Evolutionary conservation across 2,888 invertebrate species (phyloP).

Genomic region (Xanthia icteritia): DNA sequence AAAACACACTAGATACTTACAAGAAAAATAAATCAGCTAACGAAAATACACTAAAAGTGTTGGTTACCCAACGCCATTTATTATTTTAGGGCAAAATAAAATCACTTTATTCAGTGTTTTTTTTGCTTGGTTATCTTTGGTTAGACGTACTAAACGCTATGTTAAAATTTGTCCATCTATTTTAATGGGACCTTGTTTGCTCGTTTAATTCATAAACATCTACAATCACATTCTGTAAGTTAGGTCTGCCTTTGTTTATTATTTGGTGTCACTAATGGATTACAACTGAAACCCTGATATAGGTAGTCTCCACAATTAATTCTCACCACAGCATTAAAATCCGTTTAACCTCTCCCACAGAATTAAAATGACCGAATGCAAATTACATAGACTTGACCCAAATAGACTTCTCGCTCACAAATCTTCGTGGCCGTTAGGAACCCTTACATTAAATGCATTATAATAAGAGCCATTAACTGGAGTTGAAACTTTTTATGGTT

Average conservation of each 20-base stretch:
- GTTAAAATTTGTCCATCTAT: too few relatives aligned
- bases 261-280: neutral
- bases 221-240: too few relatives aligned
- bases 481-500: slow-evolving; percentile 60
- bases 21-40: too few relatives aligned
- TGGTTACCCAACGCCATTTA: too few relatives aligned
- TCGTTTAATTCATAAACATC: too few relatives aligned
- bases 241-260: neutral
- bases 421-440: slow-evolving; percentile 57
- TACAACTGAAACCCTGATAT: neutral
- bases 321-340: slow-evolving; percentile 36
- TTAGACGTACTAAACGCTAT: too few relatives aligned
- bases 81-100: too few relatives aligned
- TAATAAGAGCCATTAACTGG: slow-evolving; percentile 53
- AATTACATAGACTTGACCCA: slow-evolving; percentile 56
- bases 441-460: slow-evolving; percentile 64
- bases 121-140: too few relatives aligned
- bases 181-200: too few relatives aligned
- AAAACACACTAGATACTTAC: too few relatives aligned
- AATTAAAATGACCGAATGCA: slow-evolving; percentile 58
- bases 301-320: slow-evolving; percentile 9
- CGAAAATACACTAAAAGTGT: too few relatives aligned
- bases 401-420: slow-evolving; percentile 58
- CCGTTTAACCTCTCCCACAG: slow-evolving; percentile 32
- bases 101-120: too few relatives aligned